These are phyloP conservation scores for Heliconius hortense DNA, from an alignment of 2,888 invertebrate genomes.

Conservation along the genomic window DNA sequence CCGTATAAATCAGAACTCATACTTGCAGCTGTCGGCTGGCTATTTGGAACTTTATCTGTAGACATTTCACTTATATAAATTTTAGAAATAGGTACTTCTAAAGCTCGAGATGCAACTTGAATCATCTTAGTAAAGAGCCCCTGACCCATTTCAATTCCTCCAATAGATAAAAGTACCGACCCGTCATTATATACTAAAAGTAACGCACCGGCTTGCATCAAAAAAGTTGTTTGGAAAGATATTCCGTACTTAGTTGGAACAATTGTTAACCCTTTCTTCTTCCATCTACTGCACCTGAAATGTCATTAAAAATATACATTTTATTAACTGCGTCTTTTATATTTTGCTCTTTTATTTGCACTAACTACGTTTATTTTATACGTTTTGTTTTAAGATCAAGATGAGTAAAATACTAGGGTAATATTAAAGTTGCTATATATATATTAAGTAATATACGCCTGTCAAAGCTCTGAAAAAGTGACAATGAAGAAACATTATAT, in stretches of 20 bases:
- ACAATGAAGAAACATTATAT: too few relatives aligned
- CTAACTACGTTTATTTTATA: too few relatives aligned
- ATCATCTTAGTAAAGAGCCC: conserved; percentile 95
- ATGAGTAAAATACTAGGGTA: too few relatives aligned
- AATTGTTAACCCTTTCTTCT: conserved; percentile 88
- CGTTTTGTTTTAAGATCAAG: too few relatives aligned
- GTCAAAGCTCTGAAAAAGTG: too few relatives aligned
- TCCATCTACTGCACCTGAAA: conserved; percentile 85
- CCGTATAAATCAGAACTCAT: conserved; percentile 91
- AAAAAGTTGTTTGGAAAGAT: conserved; percentile 83
- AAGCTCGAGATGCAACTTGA: conserved; percentile 87
- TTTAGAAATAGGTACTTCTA: conserved; percentile 83
- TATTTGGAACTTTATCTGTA: conserved; percentile 92
- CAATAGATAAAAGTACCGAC: conserved; percentile 89
- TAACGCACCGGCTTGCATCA: conserved; percentile 91
- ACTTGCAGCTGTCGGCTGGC: conserved; percentile 90
- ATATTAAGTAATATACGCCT: too few relatives aligned
- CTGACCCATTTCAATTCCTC: conserved; percentile 96
- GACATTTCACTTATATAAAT: conserved; percentile 88
- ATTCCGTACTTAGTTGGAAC: conserved; percentile 90
- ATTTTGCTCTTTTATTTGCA: too few relatives aligned
- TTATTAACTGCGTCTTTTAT: not conserved
- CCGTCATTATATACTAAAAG: conserved; percentile 90
- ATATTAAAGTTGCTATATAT: too few relatives aligned
- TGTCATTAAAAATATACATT: not conserved